Conservation (phyloP, 2,797 vertebrate genomes). For the Chelon labrosus region DNA sequence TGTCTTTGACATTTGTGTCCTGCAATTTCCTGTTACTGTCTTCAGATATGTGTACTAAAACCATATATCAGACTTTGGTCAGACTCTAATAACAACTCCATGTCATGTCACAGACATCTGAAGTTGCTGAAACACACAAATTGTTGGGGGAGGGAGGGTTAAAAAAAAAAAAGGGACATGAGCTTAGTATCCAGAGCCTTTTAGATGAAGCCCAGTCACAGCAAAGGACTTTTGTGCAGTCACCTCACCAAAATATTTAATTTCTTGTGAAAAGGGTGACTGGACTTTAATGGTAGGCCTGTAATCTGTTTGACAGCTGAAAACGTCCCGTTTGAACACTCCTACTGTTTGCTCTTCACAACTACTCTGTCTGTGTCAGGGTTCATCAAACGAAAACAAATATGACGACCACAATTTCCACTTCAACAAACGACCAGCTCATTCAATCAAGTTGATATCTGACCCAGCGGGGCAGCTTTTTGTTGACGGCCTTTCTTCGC, state of each 20-base stretch:
- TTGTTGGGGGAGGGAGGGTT: too few relatives aligned
- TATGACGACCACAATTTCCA: background rate
- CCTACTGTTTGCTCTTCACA: slow-evolving; percentile 21
- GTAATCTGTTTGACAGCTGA: slow-evolving; percentile 24
- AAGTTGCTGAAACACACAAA: background rate
- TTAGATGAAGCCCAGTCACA: background rate
- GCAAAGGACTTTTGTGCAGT: background rate
- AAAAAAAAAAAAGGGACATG: background rate
- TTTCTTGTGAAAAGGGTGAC: background rate
- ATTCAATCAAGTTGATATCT: slow-evolving; percentile 14
- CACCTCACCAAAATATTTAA: background rate
- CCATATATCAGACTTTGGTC: background rate
- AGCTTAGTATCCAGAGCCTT: background rate
- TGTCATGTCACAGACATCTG: background rate
- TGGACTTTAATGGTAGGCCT: background rate
- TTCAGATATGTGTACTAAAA: too few relatives aligned
- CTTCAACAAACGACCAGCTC: slow-evolving; percentile 4
- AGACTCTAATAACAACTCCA: background rate
- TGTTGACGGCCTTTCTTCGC: slow-evolving; percentile 26
- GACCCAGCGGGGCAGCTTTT: slow-evolving; percentile 4
- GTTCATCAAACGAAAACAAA: background rate
- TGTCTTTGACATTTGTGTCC: background rate
- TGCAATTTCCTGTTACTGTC: background rate
- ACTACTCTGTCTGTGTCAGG: slow-evolving; percentile 1
- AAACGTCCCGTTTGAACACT: slow-evolving; percentile 27